Base-by-base conservation (phyloP, 2,113 vertebrate species). In the Hippocampus abdominalis region DNA sequence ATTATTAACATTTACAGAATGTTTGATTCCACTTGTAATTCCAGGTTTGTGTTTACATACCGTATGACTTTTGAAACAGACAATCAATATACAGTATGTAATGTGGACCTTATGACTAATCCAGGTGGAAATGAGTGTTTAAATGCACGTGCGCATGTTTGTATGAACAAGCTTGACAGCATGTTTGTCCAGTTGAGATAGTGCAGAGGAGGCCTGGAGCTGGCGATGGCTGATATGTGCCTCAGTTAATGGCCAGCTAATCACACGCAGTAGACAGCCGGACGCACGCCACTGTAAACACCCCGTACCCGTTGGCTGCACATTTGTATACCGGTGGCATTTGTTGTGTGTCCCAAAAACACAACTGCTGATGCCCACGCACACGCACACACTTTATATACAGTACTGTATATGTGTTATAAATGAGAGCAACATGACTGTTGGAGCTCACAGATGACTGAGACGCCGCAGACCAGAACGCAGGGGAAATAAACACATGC, bases 181-280 rank as follows among this genome's bases (percentile, higher is more conserved):
- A 60, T 89, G 83, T 87, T 87, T 89, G 87, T 79, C 74, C 85
- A 83, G 70, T 36, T 83, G 81, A 87, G 85, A 89, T 87, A 74
- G 66, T 77, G 64, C 80, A 86, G 81, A 79, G 76, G 75, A 73
- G 78, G 80, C 79, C 83, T 88, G 86, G 85, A 88, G 79, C 85
- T 78, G 72, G 76, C 76, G 84, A 80, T 77, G 81, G 81, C 67
- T 75, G 86, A 88, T 86, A 84, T 81, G 84, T 76, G 86, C 81
- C 81, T 82, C 61, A 36, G 81, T 83, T 89, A 88, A 91, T 90
- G 88, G 85, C 73, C 81, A 74, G 62, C 83, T 90, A 90, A 91
- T 90, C 82, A 82, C 76, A 73, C 76, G n/a, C 62, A 67, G 78
- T 70, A 87, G 87, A 85, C 84, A 82, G 73, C 66, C 75, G 73